Base-by-base conservation (phyloP, 30 jellyfish, hydroid and myxozoan species). In the Phacellophora camtschatica region DNA sequence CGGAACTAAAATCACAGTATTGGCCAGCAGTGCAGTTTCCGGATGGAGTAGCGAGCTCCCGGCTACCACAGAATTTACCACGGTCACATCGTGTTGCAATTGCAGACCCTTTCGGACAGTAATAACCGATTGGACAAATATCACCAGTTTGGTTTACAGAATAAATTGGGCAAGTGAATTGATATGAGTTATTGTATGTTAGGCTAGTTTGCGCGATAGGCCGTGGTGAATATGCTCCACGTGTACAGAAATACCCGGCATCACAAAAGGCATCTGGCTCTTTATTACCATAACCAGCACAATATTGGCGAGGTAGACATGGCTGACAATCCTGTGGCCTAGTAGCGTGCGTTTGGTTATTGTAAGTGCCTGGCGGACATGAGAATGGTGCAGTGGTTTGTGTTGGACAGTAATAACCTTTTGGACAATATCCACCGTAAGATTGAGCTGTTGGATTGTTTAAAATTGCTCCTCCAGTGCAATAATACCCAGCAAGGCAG, bases 321-420 rank as follows among this genome's bases (percentile, higher is more conserved):
- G 99, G 99, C 45, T 48, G 83, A 54, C 99, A 93, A 51, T 93
- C 97, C 62, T 55, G 81, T 18, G 97, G 95, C 31, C 95, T 63
- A 13, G 93, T 72, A 1, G 84, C 96, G 42, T 64, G 74, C 16
- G 97, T 93, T 51, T 70, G 71, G 67, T 86, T 86, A 87, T 93
- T 93, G 64, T 16, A 93, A 2, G 99, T 93, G 19, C 99, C 99
- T 0, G 99, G 99, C 16, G 97, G 99, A 68, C 99, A 93, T 1
- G 99, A 59, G 65, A 74, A 85, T 18, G 98, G 97, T 1, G 92
- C 63, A 1, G 97, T 71, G 24, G 99, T 85, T 29, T 77, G 87
- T 34, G 19, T 58, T 9, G 96, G 99, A 77, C 99, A 93, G 58
- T 80, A 93, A 77, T 86, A 74, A 20, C 99, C 99, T 42, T 50